Conservation (phyloP, 2,888 invertebrate genomes). For the Thereva unica region DNA sequence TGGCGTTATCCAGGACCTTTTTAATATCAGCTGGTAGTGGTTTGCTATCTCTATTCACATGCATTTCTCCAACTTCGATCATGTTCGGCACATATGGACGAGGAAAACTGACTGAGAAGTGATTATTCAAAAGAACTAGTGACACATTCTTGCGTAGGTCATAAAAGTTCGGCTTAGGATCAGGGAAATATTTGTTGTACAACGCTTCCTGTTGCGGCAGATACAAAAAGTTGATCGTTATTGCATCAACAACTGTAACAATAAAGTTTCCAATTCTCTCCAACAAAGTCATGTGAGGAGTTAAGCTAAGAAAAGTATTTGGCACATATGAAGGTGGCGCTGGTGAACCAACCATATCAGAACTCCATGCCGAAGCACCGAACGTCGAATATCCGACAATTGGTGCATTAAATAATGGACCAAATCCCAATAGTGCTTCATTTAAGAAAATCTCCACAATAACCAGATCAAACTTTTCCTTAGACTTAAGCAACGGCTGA, state of each 20-base stretch:
- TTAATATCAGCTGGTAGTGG: conserved; percentile 54
- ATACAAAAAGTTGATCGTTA: conserved; percentile 47
- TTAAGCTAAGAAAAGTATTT: conserved; percentile 47
- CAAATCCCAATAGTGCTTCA: conserved; percentile 54
- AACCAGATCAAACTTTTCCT: conserved; percentile 55
- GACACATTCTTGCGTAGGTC: conserved; percentile 50
- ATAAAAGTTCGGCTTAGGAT: conserved; percentile 47
- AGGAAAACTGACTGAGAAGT: conserved; percentile 52
- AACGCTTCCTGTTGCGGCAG: conserved; percentile 51
- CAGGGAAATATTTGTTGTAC: conserved; percentile 50
- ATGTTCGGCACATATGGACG: conserved; percentile 57
- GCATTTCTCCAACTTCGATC: conserved; percentile 57
- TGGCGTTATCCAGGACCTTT: conserved; percentile 55
- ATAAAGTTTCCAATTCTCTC: conserved; percentile 54
- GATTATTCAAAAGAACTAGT: conserved; percentile 53
- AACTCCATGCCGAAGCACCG: conserved; percentile 38
- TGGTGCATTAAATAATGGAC: conserved; percentile 47
- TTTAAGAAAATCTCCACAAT: conserved; percentile 55
- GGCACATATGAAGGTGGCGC: conserved; percentile 55
- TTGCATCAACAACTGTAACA: conserved; percentile 46
- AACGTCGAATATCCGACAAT: conserved; percentile 45
- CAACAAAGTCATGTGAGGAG: conserved; percentile 53
- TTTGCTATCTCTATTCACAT: conserved; percentile 50
- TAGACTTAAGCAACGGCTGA: conserved; percentile 48
- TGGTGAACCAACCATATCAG: conserved; percentile 47